Evolutionary conservation across 1,140 invertebrate genomes (phyloP), one percentile per base, ranked within the genome.

Genomic region (Eulimnadia texana): DNA sequence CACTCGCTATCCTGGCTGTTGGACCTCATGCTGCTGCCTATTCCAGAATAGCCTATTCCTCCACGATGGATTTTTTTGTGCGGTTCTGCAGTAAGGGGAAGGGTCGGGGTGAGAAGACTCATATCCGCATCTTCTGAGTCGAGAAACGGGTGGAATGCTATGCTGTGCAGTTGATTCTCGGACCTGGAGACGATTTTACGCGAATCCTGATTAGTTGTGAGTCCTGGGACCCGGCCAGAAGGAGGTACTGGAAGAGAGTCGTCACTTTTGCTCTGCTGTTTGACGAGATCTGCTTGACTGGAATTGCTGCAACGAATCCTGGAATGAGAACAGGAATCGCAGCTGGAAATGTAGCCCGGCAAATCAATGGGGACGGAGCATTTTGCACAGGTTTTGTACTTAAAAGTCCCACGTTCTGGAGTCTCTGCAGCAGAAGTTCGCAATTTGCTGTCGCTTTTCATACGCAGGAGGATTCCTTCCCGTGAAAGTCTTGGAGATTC

Each of bases 131-230:
- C 55, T 57, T 57, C 55, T 22, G 55, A 27, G 55, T 57, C 55
- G 11, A 57, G 20, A 33, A 57, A 57, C 9, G 55, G 55, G 2
- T 57, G 55, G 20, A 57, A 57, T 29, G 27, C 55, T 19, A 57
- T 20, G 19, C 33, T 53, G 24, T 61, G 51, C 24, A 61, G 50
- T 22, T 61, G 60, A 54, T 52, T 61, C 53, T 61, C 60, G 33
- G 50, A 53, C n/a, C 60, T 23, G 3, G 60, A 61, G 19, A 61
- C 53, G 9, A 24, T 28, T 20, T 33, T 50, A 6, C 58, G 58
- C n/a, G 22, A 9, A 16, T 42, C 33, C 16, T 6, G 16, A 42
- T 6, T 16, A 9, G 33, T 16, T 42, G 33, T 9, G 16, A 6
- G 33, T 42, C 6, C 6, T 16, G 33, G 33, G 33, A 42, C 16